Conservation (phyloP, 2,113 vertebrate species). For the Oreocharis arfaki region DNA sequence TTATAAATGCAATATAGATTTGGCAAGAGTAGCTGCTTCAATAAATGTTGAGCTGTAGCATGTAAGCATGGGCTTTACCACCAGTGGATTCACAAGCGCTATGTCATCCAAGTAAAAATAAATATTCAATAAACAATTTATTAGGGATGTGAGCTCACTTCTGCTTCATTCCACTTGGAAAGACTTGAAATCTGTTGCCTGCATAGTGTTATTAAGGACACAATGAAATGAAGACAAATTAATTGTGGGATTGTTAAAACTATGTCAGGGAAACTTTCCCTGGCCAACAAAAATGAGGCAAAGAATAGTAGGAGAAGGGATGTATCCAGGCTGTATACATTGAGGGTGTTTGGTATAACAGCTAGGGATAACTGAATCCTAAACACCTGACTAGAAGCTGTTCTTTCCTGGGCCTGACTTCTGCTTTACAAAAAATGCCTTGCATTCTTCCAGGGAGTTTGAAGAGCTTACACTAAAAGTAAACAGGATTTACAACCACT, state of each 20-base stretch:
- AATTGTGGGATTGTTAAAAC: slow-evolving; percentile 28
- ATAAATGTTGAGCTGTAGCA: slow-evolving; percentile 52
- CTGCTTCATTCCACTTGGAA: slow-evolving; percentile 56
- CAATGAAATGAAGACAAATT: slow-evolving; percentile 44
- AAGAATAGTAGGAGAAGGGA: not conserved
- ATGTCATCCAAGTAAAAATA: slow-evolving; percentile 47
- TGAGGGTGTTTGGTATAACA: not conserved
- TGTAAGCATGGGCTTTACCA: slow-evolving; percentile 26
- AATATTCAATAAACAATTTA: slow-evolving; percentile 65
- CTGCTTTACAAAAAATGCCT: not conserved
- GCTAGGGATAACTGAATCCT: not conserved
- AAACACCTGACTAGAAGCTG: not conserved
- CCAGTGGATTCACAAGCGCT: not conserved
- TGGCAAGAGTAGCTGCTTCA: slow-evolving; percentile 55
- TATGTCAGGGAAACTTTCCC: not conserved
- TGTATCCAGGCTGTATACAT: not conserved
- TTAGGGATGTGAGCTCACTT: slow-evolving; percentile 41
- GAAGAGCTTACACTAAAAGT: not conserved
- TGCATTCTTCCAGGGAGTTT: not conserved
- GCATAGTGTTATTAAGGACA: not conserved
- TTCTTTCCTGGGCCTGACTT: not conserved
- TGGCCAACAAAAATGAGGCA: not conserved
- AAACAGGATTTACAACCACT: not conserved
- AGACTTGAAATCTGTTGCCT: slow-evolving; percentile 37
- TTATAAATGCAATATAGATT: slow-evolving; percentile 48